A percentile compares a stretch with the other conserved stretches of the same genome.
These are phyloP conservation scores for Odontesthes bonariensis DNA, from an alignment of 2,113 vertebrate genomes.

Conservation along the genomic window DNA sequence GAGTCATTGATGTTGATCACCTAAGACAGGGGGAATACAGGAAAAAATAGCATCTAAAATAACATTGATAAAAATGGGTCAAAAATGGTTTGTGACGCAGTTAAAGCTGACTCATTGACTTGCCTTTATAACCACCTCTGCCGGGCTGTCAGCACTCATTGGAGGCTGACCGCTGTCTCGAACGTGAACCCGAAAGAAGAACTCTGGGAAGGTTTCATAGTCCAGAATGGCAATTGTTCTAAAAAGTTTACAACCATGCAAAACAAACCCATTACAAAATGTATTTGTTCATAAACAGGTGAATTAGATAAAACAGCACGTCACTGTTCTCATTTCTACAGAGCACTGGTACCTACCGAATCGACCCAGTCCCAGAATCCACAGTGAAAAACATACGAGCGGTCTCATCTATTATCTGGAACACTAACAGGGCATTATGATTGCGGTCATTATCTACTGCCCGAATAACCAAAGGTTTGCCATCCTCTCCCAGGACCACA, in stretches of 20 bases:
- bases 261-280: not conserved
- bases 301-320: not conserved
- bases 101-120: constrained; percentile 23
- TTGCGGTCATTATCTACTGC: constrained; percentile 92
- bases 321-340: not conserved
- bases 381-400: constrained; percentile 94
- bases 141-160: constrained; percentile 88
- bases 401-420: constrained; percentile 93
- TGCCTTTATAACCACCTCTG: constrained; percentile 90
- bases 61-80: constrained; percentile 4
- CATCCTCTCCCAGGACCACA: constrained; percentile 86
- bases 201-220: constrained; percentile 90
- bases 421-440: constrained; percentile 93
- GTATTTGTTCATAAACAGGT: not conserved
- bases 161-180: constrained; percentile 93
- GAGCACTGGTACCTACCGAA: constrained; percentile 76
- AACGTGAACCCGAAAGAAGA: constrained; percentile 92
- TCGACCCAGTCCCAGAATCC: constrained; percentile 95
- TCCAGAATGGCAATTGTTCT: constrained; percentile 91
- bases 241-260: constrained; percentile 11
- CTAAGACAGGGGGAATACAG: constrained; percentile 29
- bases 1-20: constrained; percentile 96
- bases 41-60: constrained; percentile 4
- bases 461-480: constrained; percentile 90
- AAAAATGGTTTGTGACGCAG: not conserved